Evolutionary conservation across 2,797 vertebrate species (phyloP).

Genomic region (Lacerta viridis): DNA sequence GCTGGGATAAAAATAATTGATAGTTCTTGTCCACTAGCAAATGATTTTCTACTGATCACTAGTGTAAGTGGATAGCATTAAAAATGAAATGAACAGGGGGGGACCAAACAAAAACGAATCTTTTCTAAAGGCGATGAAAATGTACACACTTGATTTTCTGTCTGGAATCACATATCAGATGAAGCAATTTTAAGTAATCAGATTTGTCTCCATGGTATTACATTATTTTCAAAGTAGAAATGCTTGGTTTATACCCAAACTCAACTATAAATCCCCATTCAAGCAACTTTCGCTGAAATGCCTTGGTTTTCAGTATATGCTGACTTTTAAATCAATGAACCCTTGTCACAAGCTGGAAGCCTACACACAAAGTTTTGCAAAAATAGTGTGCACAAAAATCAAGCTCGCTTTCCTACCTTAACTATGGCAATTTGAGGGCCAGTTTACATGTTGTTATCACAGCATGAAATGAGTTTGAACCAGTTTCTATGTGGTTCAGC

Average conservation of each 20-base stretch:
- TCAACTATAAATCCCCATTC: not conserved
- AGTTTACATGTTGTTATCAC: not conserved
- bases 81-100: slow-evolving; percentile 69
- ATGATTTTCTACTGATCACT: slow-evolving; percentile 71
- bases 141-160: slow-evolving; percentile 62
- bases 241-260: slow-evolving; percentile 25
- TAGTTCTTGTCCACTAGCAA: slow-evolving; percentile 71
- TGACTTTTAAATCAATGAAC: slow-evolving; percentile 12
- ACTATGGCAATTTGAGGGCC: not conserved
- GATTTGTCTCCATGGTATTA: slow-evolving; percentile 55
- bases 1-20: slow-evolving; percentile 73
- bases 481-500: not conserved
- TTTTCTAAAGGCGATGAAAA: slow-evolving; percentile 65
- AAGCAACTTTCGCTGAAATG: not conserved
- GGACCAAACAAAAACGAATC: slow-evolving; percentile 50
- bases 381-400: not conserved
- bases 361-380: not conserved
- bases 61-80: slow-evolving; percentile 72
- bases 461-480: not conserved
- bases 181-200: slow-evolving; percentile 67
- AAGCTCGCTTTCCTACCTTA: not conserved
- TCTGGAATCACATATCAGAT: slow-evolving; percentile 62
- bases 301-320: not conserved
- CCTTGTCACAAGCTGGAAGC: not conserved
- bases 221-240: slow-evolving; percentile 31